phyloP scores from a whole-genome alignment of 2,797 vertebrate species.

The Acanthiza pusilla region DNA sequence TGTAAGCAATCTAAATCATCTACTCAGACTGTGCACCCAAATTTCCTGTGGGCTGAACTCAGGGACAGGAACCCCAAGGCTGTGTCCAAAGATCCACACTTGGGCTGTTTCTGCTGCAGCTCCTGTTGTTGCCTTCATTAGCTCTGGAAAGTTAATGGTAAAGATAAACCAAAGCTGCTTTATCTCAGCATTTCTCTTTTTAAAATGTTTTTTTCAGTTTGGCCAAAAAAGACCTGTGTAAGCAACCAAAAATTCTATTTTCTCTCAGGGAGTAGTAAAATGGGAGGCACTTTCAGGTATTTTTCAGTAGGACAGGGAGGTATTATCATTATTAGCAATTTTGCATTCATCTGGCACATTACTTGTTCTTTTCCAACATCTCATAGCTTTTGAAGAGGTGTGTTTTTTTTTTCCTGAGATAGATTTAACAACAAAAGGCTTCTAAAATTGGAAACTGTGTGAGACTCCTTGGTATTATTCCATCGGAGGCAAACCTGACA shows the following conservation, averaged over 20 bases:
- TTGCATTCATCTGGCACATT: not conserved
- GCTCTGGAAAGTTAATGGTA: not conserved
- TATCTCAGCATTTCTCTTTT: not conserved
- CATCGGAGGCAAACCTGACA: not conserved
- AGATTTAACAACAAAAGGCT: conserved; percentile 22
- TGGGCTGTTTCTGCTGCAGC: not conserved
- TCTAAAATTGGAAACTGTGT: conserved; percentile 36
- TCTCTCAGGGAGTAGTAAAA: not conserved
- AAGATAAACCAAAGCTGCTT: not conserved
- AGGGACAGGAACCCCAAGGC: not conserved
- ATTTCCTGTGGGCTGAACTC: not conserved
- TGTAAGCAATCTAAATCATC: not conserved
- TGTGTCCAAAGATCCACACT: not conserved
- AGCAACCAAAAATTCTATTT: not conserved
- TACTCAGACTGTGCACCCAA: not conserved
- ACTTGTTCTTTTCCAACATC: not conserved
- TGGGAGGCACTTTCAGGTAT: not conserved
- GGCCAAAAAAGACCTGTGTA: not conserved
- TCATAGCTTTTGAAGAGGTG: not conserved
- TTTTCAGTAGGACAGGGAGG: not conserved
- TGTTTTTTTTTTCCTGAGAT: not conserved
- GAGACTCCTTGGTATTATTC: not conserved
- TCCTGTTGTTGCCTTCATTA: not conserved
- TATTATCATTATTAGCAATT: not conserved
- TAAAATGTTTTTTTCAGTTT: not conserved